Conservation (phyloP, 2,797 vertebrate genomes). For the Knipowitschia caucasica region DNA sequence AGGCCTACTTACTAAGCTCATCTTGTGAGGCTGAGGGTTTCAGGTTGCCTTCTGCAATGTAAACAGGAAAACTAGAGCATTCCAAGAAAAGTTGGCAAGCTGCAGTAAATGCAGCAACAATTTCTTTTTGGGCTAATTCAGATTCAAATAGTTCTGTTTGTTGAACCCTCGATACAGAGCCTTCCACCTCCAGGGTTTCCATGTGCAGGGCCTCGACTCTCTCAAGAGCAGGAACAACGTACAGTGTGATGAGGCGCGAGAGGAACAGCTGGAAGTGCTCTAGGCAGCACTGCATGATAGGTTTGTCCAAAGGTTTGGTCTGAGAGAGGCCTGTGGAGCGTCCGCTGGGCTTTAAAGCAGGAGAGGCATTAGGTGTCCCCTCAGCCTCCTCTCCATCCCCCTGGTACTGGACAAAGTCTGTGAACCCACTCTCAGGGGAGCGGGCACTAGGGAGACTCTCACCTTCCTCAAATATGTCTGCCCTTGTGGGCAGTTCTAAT, state of each 20-base stretch:
- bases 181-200: constrained; percentile 64
- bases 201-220: constrained; percentile 49
- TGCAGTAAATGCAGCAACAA: constrained; percentile 88
- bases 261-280: constrained; percentile 96
- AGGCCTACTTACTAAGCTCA: constrained; percentile 59
- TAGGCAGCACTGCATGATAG: constrained; percentile 95
- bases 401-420: constrained; percentile 94
- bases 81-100: constrained; percentile 96
- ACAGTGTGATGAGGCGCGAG: constrained; percentile 87
- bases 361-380: constrained; percentile 61
- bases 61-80: constrained; percentile 97
- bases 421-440: constrained; percentile 90
- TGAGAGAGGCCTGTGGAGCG: constrained; percentile 59
- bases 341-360: constrained; percentile 76
- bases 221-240: constrained; percentile 77
- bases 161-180: constrained; percentile 56
- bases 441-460: constrained; percentile 79
- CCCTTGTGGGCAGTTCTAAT: constrained; percentile 68
- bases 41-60: constrained; percentile 94
- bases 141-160: constrained; percentile 20
- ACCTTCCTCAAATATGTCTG: constrained; percentile 85
- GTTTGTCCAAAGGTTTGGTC: constrained; percentile 84
- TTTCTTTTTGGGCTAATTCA: constrained; percentile 73
- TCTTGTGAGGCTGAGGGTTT: constrained; percentile 83
- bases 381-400: constrained; percentile 82